Evolutionary conservation across 2,888 invertebrate genomes (phyloP).

Genomic region (Tethea ocularis): DNA sequence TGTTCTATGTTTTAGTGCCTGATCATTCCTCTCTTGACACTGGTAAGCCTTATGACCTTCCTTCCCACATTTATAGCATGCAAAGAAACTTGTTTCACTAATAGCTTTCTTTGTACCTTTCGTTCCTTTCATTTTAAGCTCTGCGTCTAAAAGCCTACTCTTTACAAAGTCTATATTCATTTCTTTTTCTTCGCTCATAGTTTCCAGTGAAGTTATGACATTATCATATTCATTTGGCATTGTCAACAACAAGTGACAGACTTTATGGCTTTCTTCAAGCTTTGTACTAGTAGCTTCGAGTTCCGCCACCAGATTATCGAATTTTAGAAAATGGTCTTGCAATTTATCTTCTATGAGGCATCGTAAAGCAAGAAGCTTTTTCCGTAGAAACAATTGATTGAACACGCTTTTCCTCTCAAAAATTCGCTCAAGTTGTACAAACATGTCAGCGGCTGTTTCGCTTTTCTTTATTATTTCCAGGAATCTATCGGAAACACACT

Average conservation of each 20-base stretch:
- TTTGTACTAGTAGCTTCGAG: constrained; percentile 13
- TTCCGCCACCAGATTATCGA: constrained; percentile 14
- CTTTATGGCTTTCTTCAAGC: constrained; percentile 17
- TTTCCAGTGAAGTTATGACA: constrained; percentile 16
- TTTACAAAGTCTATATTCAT: constrained; percentile 16
- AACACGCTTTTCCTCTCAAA: constrained; percentile 26
- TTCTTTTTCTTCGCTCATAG: constrained; percentile 9
- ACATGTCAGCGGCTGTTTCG: constrained; percentile 19
- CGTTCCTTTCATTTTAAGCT: constrained; percentile 10
- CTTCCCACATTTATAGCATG: background rate
- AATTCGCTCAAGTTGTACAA: constrained; percentile 12
- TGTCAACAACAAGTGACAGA: constrained; percentile 15
- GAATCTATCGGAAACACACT: constrained; percentile 19
- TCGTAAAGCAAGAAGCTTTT: constrained; percentile 13
- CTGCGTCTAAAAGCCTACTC: constrained; percentile 14
- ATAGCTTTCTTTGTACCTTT: too few species aligned
- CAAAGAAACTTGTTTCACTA: background rate
- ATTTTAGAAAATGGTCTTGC: constrained; percentile 7
- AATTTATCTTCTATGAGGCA: background rate
- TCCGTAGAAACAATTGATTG: constrained; percentile 17
- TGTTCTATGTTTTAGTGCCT: too few species aligned
- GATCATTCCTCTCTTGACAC: too few species aligned
- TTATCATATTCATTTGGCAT: constrained; percentile 12
- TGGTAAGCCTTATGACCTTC: too few species aligned
- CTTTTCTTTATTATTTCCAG: constrained; percentile 20